Percentiles rank a stretch among this genome's conserved stretches.
Evolutionary conservation across 2,888 invertebrate species (phyloP).

Genomic region (Amblyteles armatorius): DNA sequence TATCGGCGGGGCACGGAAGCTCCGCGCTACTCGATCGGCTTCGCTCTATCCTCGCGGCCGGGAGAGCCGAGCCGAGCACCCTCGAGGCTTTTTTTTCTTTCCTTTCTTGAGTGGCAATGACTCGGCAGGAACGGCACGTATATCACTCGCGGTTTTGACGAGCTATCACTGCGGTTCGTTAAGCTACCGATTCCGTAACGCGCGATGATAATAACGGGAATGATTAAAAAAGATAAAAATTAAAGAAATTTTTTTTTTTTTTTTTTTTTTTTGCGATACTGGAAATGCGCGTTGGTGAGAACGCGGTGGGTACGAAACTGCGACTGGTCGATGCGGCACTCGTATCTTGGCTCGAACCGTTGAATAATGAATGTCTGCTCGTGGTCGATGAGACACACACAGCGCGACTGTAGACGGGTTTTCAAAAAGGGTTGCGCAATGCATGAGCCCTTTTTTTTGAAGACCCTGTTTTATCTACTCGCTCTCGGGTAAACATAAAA

Average conservation of each 20-base stretch:
- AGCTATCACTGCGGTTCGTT: conserved; percentile 14
- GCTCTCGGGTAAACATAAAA: not conserved
- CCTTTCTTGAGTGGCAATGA: conserved; percentile 46
- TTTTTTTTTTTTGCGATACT: not conserved
- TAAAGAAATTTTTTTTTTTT: not conserved
- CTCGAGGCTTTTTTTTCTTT: conserved; percentile 8
- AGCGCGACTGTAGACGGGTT: not conserved
- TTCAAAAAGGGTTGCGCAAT: not conserved
- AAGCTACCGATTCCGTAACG: conserved; percentile 7
- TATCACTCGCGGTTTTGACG: not conserved
- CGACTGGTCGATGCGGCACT: conserved; percentile 53
- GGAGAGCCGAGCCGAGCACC: not conserved
- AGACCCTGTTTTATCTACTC: not conserved
- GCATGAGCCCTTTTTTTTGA: not conserved
- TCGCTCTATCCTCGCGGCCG: conserved; percentile 4
- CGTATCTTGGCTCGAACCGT: conserved; percentile 39
- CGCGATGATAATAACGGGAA: not conserved
- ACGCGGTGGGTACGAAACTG: conserved; percentile 32
- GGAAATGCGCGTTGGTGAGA: conserved; percentile 3
- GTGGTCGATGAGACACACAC: conserved; percentile 15
- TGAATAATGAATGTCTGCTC: conserved; percentile 47
- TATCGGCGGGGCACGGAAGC: not conserved
- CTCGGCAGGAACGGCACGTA: conserved; percentile 57
- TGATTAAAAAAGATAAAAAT: not conserved
- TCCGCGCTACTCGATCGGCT: conserved; percentile 11